Evolutionary conservation across 2,797 vertebrate species (phyloP).

Genomic region (Spinibarbus caldwelli): DNA sequence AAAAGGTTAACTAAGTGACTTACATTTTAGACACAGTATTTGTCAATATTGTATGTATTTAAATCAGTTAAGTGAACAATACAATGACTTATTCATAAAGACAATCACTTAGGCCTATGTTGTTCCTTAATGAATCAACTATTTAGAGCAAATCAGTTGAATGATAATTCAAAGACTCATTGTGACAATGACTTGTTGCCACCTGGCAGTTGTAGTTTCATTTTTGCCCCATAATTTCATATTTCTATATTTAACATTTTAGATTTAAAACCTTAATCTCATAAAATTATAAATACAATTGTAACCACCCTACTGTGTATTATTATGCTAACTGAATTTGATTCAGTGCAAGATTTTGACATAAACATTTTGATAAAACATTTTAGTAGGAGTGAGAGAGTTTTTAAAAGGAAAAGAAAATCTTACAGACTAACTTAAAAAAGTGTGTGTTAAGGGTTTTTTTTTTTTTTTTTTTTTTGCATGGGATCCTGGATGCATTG

Average conservation of each 20-base stretch:
- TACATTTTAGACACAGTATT: not conserved
- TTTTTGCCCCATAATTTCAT: too few relatives aligned
- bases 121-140: not conserved
- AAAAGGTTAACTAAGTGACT: too few relatives aligned
- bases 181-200: not conserved
- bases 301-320: not conserved
- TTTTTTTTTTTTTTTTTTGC: slow-evolving; percentile 12
- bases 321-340: not conserved
- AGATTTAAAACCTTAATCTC: too few relatives aligned
- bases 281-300: too few relatives aligned
- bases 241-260: too few relatives aligned
- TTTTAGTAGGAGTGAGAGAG: not conserved
- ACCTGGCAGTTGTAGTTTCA: too few relatives aligned
- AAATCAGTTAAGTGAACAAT: not conserved
- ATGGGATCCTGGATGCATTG: slow-evolving; percentile 37
- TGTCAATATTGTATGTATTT: not conserved
- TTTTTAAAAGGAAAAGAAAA: slow-evolving; percentile 18
- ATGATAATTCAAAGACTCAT: too few relatives aligned
- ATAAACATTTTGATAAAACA: not conserved
- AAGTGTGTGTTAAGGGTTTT: not conserved
- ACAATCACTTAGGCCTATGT: not conserved
- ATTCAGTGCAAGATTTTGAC: too few relatives aligned
- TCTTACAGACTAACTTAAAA: slow-evolving; percentile 32
- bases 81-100: not conserved
- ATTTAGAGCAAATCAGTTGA: not conserved